Base-by-base conservation (phyloP, 2,797 vertebrate species). In the Macrochelys suwanniensis region DNA sequence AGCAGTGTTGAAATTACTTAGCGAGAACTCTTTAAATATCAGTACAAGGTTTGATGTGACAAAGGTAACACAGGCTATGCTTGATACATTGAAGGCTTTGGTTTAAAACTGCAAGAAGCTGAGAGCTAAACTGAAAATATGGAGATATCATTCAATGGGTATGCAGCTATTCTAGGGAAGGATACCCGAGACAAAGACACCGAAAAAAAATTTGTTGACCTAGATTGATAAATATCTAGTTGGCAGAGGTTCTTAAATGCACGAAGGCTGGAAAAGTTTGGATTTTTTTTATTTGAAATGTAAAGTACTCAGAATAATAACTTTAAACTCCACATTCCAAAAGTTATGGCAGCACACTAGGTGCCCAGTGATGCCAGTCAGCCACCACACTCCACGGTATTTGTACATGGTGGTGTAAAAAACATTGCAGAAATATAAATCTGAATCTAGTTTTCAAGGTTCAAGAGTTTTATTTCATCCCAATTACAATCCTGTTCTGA, bases 41-140 rank as follows among this genome's bases (percentile, higher is more conserved):
- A 91, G 89, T 76, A 54, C 89, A 84, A 95, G 91, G 89, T 93
- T 79, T 95, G 51, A 89, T 88, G 80, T 10, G 82, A 94, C 93
- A 93, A 91, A 77, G 25, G 68, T 47, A 54, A 56, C 77, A 54
- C 0, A 57, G 56, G n/a, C 51, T 94, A 87, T 76, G 50, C 81
- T 59, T 59, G 51, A 1, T 7, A 90, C 26, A 11, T 83, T 87
- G 80, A 92, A 47, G 87, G 80, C 47, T 78, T 68, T 59, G 17
- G 53, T 57, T 91, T n/a, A 5, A 76, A 87, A 15, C 19, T 15
- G 11, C 54, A 94, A 84, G 37, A 82, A 94, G 28, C 74, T 92
- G 59, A 77, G 47, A 33, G 25, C 17, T 89, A 42, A n/a, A 88
- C 10, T 0, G 5, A 89, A 85, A 65, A 77, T 51, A 77, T 37